Evolutionary conservation across 2,797 vertebrate genomes (phyloP).

Genomic region (Tokudaia muenninki): DNA sequence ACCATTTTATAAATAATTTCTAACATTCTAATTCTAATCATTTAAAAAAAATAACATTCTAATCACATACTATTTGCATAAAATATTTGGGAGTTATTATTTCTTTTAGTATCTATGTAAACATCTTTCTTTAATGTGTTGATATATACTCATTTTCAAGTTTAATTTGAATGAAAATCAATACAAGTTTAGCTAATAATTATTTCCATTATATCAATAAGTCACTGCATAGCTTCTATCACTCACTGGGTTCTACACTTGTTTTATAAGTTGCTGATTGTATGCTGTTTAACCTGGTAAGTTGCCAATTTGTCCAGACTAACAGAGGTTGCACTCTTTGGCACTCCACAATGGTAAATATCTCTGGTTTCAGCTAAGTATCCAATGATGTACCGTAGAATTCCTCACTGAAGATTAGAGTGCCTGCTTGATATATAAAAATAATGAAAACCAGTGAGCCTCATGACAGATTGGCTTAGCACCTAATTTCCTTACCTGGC

Average conservation of each 20-base stretch:
- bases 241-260: neutral
- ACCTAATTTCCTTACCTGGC: neutral
- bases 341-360: neutral
- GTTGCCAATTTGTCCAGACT: neutral
- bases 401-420: constrained; percentile 20
- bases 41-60: too few species aligned
- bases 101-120: neutral
- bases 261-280: constrained; percentile 29
- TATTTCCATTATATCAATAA: neutral
- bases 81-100: neutral
- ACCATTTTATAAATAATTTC: neutral
- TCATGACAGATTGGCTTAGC: constrained; percentile 30
- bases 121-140: neutral
- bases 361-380: neutral
- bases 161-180: neutral
- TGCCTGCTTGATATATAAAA: neutral
- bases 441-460: constrained; percentile 11
- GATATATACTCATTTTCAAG: neutral
- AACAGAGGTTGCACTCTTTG: neutral
- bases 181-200: neutral
- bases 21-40: neutral
- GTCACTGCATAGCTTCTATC: neutral
- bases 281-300: neutral
- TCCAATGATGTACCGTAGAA: neutral
- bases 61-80: neutral